Evolutionary conservation across 1,140 invertebrate genomes (phyloP), one percentile per base, ranked within the genome.

Genomic region (Lucilia cuprina): DNA sequence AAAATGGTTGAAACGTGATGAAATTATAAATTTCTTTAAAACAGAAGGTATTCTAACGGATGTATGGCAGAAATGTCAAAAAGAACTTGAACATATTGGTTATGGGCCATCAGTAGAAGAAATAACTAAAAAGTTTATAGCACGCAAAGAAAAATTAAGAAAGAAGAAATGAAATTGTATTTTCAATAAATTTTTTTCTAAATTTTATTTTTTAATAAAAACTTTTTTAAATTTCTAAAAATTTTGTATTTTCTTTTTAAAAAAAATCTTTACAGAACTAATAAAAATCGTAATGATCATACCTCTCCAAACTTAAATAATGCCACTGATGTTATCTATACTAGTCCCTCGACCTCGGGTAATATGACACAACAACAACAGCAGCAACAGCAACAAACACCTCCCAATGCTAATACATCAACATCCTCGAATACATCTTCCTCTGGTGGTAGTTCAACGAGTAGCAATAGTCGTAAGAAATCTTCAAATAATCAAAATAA

Each of bases 321-420:
- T 19, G 82, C 83, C 78, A 65, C 82, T 21, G 89, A 90, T 41
- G 83, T 90, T 30, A 89, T 90, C 75, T 90, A 90, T 82, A 88
- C 89, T 86, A 90, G 89, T 84, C 88, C 89, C 65, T 88, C 89
- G 9, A 89, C 88, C 21, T 88, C 89, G 30, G 83, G 34, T 4
- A 84, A 83, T 14, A 83, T 41, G 25, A 47, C 70, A n/a, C 82
- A 78, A 65, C 65, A 17, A 83, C 83, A 50, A 84, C 86, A 82
- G 17, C 74, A 83, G 14, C 17, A 17, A 4, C 89, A 90, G 77
- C 89, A 90, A 34, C 35, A 89, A 82, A 87, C 87, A 80, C 88
- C 89, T 84, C 88, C 88, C 85, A 80, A 49, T 80, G 41, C 77
- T 9, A 80, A 80, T 21, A 80, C 77, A 12, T 80, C 77, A 13